Conservation (phyloP, 2,888 invertebrate species). For the Sinhomidia bicolor region DNA sequence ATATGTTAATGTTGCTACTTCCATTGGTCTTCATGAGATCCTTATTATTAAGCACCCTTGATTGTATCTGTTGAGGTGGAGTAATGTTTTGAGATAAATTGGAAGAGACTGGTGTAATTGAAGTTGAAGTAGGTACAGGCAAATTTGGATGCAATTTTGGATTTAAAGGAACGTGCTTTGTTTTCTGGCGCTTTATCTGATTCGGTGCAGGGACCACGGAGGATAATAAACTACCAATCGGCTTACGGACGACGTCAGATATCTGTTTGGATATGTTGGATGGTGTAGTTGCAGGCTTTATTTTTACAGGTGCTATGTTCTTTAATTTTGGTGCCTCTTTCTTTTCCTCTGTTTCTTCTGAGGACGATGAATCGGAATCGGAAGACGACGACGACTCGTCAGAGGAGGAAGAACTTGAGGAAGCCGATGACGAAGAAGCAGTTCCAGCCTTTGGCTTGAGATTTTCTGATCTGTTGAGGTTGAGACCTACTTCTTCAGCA, state of each 20-base stretch:
- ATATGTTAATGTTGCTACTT: conserved; percentile 14
- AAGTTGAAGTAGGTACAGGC: not conserved
- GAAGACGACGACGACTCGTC: conserved; percentile 73
- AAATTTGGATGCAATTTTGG: conserved; percentile 73
- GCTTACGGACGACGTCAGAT: conserved; percentile 7
- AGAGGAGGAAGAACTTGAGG: conserved; percentile 74
- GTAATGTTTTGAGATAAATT: not conserved
- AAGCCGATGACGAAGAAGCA: conserved; percentile 62
- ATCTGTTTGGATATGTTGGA: not conserved
- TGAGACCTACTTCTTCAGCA: no score
- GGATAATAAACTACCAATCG: conserved; percentile 21
- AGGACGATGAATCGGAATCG: conserved; percentile 57
- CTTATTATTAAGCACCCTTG: conserved; percentile 58
- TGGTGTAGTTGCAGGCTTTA: not conserved
- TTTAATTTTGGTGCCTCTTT: conserved; percentile 23
- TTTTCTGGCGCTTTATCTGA: conserved; percentile 72
- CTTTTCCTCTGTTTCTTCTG: conserved; percentile 57
- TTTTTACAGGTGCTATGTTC: not conserved
- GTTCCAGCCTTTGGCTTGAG: conserved; percentile 6
- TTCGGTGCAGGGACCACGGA: conserved; percentile 13
- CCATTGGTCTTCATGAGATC: conserved; percentile 66
- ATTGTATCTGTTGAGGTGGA: not conserved
- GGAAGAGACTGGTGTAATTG: not conserved
- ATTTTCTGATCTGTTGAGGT: not conserved
- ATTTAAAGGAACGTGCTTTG: conserved; percentile 79